Conservation (phyloP, 1,140 invertebrate genomes). For the Lordiphosa mommai region DNA sequence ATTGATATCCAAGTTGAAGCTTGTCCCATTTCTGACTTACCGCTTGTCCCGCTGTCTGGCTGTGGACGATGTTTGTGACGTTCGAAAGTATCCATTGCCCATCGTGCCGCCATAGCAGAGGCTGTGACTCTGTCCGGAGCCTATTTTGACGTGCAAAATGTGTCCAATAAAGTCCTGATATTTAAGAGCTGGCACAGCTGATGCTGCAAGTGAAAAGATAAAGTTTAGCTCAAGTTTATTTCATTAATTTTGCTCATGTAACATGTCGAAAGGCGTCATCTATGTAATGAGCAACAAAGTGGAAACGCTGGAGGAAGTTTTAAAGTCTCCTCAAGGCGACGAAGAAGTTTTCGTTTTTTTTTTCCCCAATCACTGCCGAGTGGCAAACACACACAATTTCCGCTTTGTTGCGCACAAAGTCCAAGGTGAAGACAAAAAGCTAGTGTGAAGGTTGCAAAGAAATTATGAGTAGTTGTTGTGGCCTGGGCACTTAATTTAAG, state of each 20-base stretch:
- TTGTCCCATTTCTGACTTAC: slow-evolving; percentile 56
- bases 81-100: slow-evolving; percentile 79
- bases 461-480: background rate
- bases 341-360: slow-evolving; percentile 14
- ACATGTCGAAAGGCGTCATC: slow-evolving; percentile 8
- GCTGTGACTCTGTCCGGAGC: slow-evolving; percentile 80
- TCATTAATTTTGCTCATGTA: slow-evolving; percentile 24
- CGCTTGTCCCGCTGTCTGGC: slow-evolving; percentile 70
- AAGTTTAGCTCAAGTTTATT: slow-evolving; percentile 29
- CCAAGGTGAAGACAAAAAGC: slow-evolving; percentile 20
- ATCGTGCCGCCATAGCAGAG: slow-evolving; percentile 79
- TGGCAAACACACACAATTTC: slow-evolving; percentile 29
- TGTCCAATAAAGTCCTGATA: slow-evolving; percentile 20
- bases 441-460: background rate
- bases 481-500: background rate
- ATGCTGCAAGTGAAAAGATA: slow-evolving; percentile 40
- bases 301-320: slow-evolving; percentile 9
- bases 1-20: slow-evolving; percentile 50
- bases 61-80: slow-evolving; percentile 73
- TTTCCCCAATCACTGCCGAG: slow-evolving; percentile 24
- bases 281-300: slow-evolving; percentile 33
- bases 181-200: background rate
- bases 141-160: slow-evolving; percentile 79
- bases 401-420: slow-evolving; percentile 21
- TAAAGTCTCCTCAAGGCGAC: slow-evolving; percentile 27